These are phyloP conservation scores for Papilio machaon DNA, from an alignment of 1,140 invertebrate genomes.

Conservation along the genomic window DNA sequence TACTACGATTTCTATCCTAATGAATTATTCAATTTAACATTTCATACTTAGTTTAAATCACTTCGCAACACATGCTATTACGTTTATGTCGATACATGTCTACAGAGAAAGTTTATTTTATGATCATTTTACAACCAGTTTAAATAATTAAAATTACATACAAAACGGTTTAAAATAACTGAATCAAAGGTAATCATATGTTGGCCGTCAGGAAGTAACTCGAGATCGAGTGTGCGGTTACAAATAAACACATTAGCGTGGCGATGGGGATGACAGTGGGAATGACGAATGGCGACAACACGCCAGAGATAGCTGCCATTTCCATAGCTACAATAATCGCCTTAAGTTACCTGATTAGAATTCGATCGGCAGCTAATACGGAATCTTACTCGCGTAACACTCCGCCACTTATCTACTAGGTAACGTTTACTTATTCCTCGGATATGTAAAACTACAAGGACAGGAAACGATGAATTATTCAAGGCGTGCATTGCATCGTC, in stretches of 20 bases:
- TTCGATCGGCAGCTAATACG: constrained; percentile 16
- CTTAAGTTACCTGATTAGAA: constrained; percentile 37
- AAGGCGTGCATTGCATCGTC: constrained; percentile 48
- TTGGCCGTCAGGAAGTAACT: constrained; percentile 34
- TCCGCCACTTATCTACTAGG: constrained; percentile 23
- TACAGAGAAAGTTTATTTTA: not conserved
- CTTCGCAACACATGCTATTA: not conserved
- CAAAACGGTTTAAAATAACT: constrained; percentile 26
- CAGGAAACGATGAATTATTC: constrained; percentile 62
- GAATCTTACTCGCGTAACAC: constrained; percentile 12
- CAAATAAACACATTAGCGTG: constrained; percentile 40
- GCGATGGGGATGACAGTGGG: not conserved
- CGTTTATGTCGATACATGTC: not conserved
- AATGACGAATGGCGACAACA: constrained; percentile 5
- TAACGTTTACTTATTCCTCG: constrained; percentile 44
- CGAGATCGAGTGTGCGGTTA: constrained; percentile 41
- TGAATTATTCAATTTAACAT: constrained; percentile 17
- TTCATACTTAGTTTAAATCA: constrained; percentile 1
- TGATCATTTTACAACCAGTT: not conserved
- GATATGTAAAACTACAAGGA: constrained; percentile 56
- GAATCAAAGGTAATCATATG: constrained; percentile 32
- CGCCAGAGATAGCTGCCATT: constrained; percentile 26
- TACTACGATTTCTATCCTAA: constrained; percentile 1
- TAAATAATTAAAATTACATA: not conserved
- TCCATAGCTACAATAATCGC: constrained; percentile 29